Base-by-base conservation (phyloP, 1,140 invertebrate species). In the Galendromus occidentalis region DNA sequence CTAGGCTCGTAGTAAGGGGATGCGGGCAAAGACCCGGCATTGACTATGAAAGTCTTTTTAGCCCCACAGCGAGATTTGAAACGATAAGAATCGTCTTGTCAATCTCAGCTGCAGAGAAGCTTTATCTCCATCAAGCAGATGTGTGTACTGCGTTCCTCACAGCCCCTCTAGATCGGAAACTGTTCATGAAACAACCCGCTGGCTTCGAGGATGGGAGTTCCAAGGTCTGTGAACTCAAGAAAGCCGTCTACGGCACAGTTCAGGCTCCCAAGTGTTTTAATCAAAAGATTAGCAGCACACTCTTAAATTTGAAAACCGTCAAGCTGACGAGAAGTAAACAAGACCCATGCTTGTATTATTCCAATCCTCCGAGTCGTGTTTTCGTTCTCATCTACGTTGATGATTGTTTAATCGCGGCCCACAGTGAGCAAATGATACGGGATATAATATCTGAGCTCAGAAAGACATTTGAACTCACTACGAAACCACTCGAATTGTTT, bases 181-280 rank as follows among this genome's bases (percentile, higher is more conserved):
- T 79, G 2, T 77, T 75, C 47, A 72, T 76, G 69, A 67, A 70
- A 65, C 69, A 71, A 67, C 75, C 75, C 39, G 44, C 69, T 65
- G 73, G 67, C 20, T 70, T 68, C 51, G 4, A 4, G 4, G 33
- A 39, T 9, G 33, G 33, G 4, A 39, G 4, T 9, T 4, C 4
- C 4, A 39, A 9, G 9, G 18, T 20, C 18, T 47, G 47, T 1
- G 68, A 71, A 55, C 42, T 71, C 1, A 67, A 72, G 18, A 72
- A 72, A 65, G 70, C 67, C 20, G 29, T 72, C 22, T 68, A 71
- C 67, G 68, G 70, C 12, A 64, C 69, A 28, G 70, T 71, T 64
- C 68, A 72, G 64, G 47, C 51, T 42, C 65, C 68, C 29, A 67
- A 67, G 44, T 66, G 4, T 4, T 47, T 47, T 14, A 22, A 20